phyloP scores from a whole-genome alignment of 2,113 vertebrate genomes.

The Varanus komodoensis region DNA sequence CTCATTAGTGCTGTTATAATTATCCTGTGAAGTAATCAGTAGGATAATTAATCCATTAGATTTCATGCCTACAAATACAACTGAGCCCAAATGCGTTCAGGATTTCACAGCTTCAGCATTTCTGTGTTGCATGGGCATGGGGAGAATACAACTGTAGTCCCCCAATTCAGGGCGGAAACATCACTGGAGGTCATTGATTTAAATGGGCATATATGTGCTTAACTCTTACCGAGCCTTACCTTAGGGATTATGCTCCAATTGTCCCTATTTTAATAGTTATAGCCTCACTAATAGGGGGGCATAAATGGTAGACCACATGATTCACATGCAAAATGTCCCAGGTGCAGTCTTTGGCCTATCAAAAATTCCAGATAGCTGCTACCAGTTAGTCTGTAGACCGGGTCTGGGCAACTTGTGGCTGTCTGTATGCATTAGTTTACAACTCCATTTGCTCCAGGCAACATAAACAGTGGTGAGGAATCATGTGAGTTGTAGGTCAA shows the following conservation, averaged over 20 bases:
- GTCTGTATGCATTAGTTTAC: too few species aligned
- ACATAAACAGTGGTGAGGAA: too few species aligned
- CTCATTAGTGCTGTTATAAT: slow-evolving; percentile 29
- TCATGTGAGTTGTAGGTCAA: too few species aligned
- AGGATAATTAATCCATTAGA: background rate
- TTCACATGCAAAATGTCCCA: background rate
- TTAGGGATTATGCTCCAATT: background rate
- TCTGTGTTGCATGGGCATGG: background rate
- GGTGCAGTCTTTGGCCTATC: background rate
- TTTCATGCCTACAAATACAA: background rate
- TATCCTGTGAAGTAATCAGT: background rate
- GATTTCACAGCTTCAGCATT: background rate
- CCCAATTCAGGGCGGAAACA: background rate
- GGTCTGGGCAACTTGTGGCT: background rate
- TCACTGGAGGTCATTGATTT: background rate
- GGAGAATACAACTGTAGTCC: background rate
- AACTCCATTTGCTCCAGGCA: too few species aligned
- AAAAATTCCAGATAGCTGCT: background rate
- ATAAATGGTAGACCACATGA: background rate
- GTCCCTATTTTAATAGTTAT: background rate
- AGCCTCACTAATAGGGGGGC: background rate
- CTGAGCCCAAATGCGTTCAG: background rate
- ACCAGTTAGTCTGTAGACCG: background rate
- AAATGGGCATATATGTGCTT: background rate
- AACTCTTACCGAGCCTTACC: background rate